A percentile compares a stretch with the other conserved stretches of the same genome.
Conservation (phyloP, 2,888 invertebrate species). For the Crematogaster levior region DNA sequence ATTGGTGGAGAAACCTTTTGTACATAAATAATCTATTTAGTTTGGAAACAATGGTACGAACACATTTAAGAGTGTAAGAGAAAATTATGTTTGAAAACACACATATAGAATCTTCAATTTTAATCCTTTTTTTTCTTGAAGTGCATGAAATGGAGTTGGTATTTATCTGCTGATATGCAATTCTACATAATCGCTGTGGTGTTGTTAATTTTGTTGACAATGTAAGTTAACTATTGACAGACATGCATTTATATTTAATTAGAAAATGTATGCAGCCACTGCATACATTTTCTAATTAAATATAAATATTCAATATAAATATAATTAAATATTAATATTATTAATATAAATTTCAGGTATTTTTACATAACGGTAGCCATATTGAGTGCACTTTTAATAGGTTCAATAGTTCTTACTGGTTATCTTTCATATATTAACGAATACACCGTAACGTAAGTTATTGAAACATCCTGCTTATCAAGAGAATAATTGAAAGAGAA, state of each 20-base stretch:
- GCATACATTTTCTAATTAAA: conserved; percentile 21
- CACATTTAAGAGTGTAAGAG: background rate
- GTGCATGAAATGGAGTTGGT: conserved; percentile 87
- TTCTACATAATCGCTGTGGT: conserved; percentile 84
- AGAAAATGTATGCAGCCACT: no score
- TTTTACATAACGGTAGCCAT: conserved; percentile 81
- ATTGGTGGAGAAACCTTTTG: conserved; percentile 87
- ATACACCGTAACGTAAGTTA: conserved; percentile 85
- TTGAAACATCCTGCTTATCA: conserved; percentile 63
- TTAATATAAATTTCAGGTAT: conserved; percentile 79
- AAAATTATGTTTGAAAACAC: background rate
- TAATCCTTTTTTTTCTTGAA: conserved; percentile 58
- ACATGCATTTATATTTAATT: no score
- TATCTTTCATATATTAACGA: conserved; percentile 83
- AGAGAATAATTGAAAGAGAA: conserved; percentile 7
- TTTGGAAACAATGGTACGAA: conserved; percentile 83
- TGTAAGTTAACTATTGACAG: conserved; percentile 80
- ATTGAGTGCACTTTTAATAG: conserved; percentile 78
- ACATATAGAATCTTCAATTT: background rate
- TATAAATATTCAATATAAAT: no score
- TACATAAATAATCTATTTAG: conserved; percentile 86
- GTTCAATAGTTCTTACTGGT: conserved; percentile 81
- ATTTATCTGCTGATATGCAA: conserved; percentile 86
- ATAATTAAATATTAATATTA: no score
- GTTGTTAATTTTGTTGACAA: conserved; percentile 84